These are phyloP conservation scores for Coleophora deauratella DNA, from an alignment of 2,888 invertebrate genomes.

Conservation along the genomic window DNA sequence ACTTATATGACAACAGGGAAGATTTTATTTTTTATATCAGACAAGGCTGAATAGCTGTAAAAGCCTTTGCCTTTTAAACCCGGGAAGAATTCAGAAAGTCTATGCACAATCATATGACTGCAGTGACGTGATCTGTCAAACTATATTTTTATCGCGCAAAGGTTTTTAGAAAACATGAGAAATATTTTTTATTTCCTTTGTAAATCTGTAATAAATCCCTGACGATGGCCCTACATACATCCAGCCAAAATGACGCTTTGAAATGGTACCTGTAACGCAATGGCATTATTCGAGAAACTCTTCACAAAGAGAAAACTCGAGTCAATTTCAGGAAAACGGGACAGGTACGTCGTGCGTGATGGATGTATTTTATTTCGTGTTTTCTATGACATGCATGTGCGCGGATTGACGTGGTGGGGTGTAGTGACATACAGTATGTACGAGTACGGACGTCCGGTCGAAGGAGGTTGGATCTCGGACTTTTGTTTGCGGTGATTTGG, in stretches of 20 bases:
- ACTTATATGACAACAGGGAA: too few relatives aligned
- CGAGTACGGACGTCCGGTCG: slow-evolving; percentile 16
- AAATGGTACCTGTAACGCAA: slow-evolving; percentile 61
- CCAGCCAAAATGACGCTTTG: slow-evolving; percentile 34
- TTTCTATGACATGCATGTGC: slow-evolving; percentile 27
- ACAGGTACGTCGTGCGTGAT: slow-evolving; percentile 59
- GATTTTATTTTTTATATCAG: too few relatives aligned
- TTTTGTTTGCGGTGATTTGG: slow-evolving; percentile 21
- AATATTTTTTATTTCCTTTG: too few relatives aligned
- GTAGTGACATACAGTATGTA: slow-evolving; percentile 43
- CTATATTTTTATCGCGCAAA: slow-evolving; percentile 36
- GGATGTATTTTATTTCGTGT: slow-evolving; percentile 48
- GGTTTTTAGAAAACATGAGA: not conserved
- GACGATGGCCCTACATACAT: slow-evolving; percentile 29
- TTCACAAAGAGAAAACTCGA: slow-evolving; percentile 77
- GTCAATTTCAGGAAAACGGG: slow-evolving; percentile 54
- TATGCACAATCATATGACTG: slow-evolving; percentile 66
- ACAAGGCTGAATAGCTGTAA: too few relatives aligned
- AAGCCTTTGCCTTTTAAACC: slow-evolving; percentile 32
- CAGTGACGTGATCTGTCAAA: slow-evolving; percentile 59
- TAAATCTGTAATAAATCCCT: slow-evolving; percentile 9
- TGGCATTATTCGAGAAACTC: slow-evolving; percentile 85
- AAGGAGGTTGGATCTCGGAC: slow-evolving; percentile 7
- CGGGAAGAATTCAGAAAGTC: slow-evolving; percentile 37
- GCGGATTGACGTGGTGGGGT: slow-evolving; percentile 36